These are phyloP conservation scores for Holocentrus rufus DNA, from an alignment of 2,797 vertebrate species.

Conservation along the genomic window DNA sequence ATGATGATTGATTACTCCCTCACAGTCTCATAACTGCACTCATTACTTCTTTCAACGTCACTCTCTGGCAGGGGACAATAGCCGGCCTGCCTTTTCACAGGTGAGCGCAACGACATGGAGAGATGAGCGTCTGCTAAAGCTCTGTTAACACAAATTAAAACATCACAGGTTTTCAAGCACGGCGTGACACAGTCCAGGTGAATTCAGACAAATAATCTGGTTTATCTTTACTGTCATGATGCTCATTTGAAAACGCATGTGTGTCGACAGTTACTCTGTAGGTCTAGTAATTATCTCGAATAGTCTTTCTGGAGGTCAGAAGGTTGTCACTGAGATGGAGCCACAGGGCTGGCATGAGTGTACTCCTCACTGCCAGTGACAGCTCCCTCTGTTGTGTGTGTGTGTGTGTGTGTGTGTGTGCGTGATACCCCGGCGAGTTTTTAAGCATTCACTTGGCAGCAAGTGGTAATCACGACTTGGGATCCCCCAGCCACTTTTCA, in stretches of 20 bases:
- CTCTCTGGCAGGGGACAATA: slow-evolving; percentile 36
- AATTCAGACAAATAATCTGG: slow-evolving; percentile 14
- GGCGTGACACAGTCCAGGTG: slow-evolving; percentile 5
- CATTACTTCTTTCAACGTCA: slow-evolving; percentile 66
- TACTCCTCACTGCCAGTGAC: slow-evolving; percentile 19
- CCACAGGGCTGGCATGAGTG: slow-evolving; percentile 10
- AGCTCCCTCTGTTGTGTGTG: slow-evolving; percentile 9
- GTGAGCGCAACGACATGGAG: slow-evolving; percentile 24
- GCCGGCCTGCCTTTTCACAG: slow-evolving; percentile 41
- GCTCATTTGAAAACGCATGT: slow-evolving; percentile 23
- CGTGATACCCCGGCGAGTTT: slow-evolving; percentile 34
- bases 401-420: no score
- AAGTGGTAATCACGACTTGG: slow-evolving; percentile 37
- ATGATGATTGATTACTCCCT: slow-evolving; percentile 77
- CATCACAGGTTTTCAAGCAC: slow-evolving; percentile 15
- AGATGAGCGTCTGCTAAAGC: slow-evolving; percentile 9
- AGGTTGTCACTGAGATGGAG: slow-evolving; percentile 39
- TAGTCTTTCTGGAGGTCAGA: slow-evolving; percentile 47
- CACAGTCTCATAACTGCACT: slow-evolving; percentile 71
- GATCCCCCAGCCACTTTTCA: slow-evolving; percentile 45
- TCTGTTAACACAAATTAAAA: slow-evolving; percentile 38
- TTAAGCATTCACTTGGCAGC: slow-evolving; percentile 51
- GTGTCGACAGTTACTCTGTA: slow-evolving; percentile 29
- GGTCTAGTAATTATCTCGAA: slow-evolving; percentile 60
- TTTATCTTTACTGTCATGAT: slow-evolving; percentile 29